These are phyloP conservation scores for Spodoptera picta DNA, from an alignment of 2,888 invertebrate species.

Conservation along the genomic window DNA sequence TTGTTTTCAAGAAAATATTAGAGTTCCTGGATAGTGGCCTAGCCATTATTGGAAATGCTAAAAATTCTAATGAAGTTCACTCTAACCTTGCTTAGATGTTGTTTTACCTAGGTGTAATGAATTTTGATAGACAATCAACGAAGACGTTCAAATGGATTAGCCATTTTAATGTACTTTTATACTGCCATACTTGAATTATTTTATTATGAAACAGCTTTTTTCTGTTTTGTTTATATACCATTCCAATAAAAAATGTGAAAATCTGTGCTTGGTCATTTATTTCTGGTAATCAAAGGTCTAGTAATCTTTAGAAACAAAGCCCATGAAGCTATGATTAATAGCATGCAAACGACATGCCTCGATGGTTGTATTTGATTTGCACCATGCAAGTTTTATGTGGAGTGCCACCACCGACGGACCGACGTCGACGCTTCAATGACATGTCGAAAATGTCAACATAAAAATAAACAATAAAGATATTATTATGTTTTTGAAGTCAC, in stretches of 20 bases:
- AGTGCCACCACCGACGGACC: not conserved
- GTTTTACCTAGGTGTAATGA: not conserved
- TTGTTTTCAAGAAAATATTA: slow-evolving; percentile 69
- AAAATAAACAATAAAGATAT: too few species aligned
- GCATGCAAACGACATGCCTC: slow-evolving; percentile 27
- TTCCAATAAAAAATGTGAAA: slow-evolving; percentile 26
- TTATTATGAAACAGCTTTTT: slow-evolving; percentile 22
- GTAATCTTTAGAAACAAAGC: not conserved
- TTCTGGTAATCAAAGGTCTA: not conserved
- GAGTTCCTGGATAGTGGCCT: slow-evolving; percentile 64
- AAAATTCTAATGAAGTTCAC: slow-evolving; percentile 32
- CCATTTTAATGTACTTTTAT: slow-evolving; percentile 12
- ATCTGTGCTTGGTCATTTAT: slow-evolving; percentile 1
- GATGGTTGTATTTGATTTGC: slow-evolving; percentile 16
- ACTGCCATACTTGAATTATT: slow-evolving; percentile 46
- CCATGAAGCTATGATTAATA: slow-evolving; percentile 25
- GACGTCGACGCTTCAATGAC: not conserved
- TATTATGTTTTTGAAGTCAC: too few species aligned
- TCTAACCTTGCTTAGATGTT: slow-evolving; percentile 6
- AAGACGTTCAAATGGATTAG: not conserved
- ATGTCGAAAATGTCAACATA: slow-evolving; percentile 1
- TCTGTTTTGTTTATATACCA: slow-evolving; percentile 24
- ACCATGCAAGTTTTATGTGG: slow-evolving; percentile 30
- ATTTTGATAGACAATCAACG: not conserved
- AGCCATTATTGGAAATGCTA: slow-evolving; percentile 13